Evolutionary conservation across 2,797 vertebrate species (phyloP), one percentile per base, ranked within the genome.

Genomic region (Sphenodon punctatus): DNA sequence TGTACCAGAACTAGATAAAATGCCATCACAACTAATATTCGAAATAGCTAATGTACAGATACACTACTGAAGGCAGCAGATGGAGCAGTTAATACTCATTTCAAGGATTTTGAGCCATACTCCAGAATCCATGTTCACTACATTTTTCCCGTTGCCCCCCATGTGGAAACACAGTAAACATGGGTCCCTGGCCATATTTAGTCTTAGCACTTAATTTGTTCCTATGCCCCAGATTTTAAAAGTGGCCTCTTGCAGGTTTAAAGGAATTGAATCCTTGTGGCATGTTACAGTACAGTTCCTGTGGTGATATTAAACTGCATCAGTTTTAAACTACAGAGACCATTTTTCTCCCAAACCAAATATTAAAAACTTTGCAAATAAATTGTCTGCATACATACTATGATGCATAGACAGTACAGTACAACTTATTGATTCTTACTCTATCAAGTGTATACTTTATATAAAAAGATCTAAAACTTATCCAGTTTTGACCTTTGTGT

Each of bases 401-500:
- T 34, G 55, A 74, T 89, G 59, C 67, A 81, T 77, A 90, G 92
- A 83, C 80, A 92, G 59, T 89, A 65, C 72, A 76, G 63, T 86
- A 82, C 71, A 84, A 53, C 39, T 36, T 83, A 72, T 48, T 89
- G 85, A 80, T 53, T 80, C 53, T 72, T 90, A 42, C 87, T 55
- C 56, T 66, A 92, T 56, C 64, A 39, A 70, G 74, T 92, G 61
- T 91, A 10, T 89, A 73, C 89, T 91, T 66, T 74, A 38, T 77
- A 76, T 76, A 92, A 91, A 93, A 75, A 84, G 70, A 53, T 65
- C 60, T 92, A 90, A 82, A 74, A 90, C 56, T 90, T 95, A 91
- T 90, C 95, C 91, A 93, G 76, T 92, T 88, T 93, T 95, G 91
- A 95, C 90, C 90, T 96, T 95, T 95, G 92, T 96, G 91, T 95